phyloP scores from a whole-genome alignment of 2,113 vertebrate species.

The Ascaphus truei region DNA sequence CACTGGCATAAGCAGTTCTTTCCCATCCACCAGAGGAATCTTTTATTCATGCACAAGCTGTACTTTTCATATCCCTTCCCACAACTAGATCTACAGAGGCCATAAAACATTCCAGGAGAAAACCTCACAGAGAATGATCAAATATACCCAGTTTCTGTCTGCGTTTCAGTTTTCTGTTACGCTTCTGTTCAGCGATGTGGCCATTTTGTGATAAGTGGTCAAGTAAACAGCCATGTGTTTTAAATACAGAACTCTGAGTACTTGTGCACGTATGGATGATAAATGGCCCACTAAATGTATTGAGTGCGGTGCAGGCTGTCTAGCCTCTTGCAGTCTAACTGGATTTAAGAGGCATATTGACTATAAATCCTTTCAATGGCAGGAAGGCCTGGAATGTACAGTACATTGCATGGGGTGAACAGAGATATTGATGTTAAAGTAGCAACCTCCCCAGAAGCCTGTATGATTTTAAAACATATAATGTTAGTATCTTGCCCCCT shows the following conservation, averaged over 20 bases:
- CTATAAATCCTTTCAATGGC: neutral
- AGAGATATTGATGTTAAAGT: too few species aligned
- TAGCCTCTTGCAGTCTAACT: too few species aligned
- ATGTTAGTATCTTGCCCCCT: too few species aligned
- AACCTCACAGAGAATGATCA: neutral
- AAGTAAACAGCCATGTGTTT: too few species aligned
- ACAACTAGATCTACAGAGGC: neutral
- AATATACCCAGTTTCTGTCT: neutral
- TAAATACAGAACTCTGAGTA: too few species aligned
- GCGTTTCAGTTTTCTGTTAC: neutral
- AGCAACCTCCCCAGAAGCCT: too few species aligned
- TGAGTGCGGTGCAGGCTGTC: too few species aligned
- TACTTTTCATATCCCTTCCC: neutral
- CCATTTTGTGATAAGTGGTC: too few species aligned
- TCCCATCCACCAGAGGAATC: slow-evolving; percentile 1
- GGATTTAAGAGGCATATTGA: neutral
- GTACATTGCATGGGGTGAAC: too few species aligned
- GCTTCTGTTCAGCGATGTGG: neutral
- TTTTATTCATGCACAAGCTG: neutral
- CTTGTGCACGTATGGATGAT: too few species aligned
- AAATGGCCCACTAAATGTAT: too few species aligned
- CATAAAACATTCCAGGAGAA: neutral
- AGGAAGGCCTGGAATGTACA: neutral
- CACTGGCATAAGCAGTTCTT: neutral
- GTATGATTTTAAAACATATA: too few species aligned